Evolutionary conservation across 2,888 invertebrate genomes (phyloP).

Genomic region (Celastrina argiolus): DNA sequence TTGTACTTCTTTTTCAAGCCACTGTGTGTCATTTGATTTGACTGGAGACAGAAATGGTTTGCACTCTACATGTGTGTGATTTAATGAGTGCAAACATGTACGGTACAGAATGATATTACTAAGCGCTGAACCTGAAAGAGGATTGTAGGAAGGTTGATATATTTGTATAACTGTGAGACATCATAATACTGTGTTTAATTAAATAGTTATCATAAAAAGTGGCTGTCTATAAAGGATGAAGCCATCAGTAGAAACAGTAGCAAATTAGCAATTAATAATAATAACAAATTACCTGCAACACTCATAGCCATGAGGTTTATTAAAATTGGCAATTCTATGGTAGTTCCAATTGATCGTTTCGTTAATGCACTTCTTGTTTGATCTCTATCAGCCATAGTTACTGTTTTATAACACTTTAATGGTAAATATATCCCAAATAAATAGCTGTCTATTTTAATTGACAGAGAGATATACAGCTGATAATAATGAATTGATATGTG

Average conservation of each 20-base stretch:
- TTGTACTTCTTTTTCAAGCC: constrained; percentile 75
- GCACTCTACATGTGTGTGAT: constrained; percentile 79
- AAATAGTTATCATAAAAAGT: too few relatives aligned
- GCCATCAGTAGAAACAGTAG: too few relatives aligned
- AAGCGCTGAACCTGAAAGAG: constrained; percentile 70
- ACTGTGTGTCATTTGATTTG: constrained; percentile 69
- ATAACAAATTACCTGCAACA: constrained; percentile 13
- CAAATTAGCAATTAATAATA: constrained; percentile 35
- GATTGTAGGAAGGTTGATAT: neutral
- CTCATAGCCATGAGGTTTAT: neutral
- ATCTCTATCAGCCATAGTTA: constrained; percentile 3
- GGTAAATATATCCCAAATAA: neutral
- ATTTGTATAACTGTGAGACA: too few relatives aligned
- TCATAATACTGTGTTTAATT: too few relatives aligned
- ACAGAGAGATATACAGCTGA: too few relatives aligned
- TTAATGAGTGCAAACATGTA: constrained; percentile 80
- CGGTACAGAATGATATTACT: constrained; percentile 83
- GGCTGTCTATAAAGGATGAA: too few relatives aligned
- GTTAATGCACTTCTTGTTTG: neutral
- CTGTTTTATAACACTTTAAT: neutral
- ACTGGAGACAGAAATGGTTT: constrained; percentile 68
- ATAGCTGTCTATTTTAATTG: neutral
- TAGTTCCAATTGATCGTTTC: neutral
- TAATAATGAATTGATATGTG: neutral
- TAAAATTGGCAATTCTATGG: constrained; percentile 18